Conservation (phyloP, 1,140 invertebrate genomes). For the Brachionus rotundiformis region DNA sequence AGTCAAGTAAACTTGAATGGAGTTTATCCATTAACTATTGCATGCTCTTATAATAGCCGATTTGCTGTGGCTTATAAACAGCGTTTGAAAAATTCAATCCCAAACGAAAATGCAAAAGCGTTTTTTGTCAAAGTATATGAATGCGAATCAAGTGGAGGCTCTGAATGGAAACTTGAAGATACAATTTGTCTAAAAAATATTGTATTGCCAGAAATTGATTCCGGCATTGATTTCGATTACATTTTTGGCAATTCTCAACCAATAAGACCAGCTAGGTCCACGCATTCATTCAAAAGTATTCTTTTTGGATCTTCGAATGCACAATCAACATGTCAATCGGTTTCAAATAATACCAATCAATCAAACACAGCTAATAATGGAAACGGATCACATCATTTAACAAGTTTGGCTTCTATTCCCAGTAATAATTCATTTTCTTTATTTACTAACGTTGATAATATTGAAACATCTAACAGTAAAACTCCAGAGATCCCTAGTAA, state of each 20-base stretch:
- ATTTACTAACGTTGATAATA: not conserved
- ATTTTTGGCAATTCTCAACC: slow-evolving; percentile 38
- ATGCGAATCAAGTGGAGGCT: slow-evolving; percentile 90
- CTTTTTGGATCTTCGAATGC: slow-evolving; percentile 12
- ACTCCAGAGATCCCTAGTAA: slow-evolving; percentile 22
- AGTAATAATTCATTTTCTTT: slow-evolving; percentile 38
- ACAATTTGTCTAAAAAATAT: slow-evolving; percentile 65
- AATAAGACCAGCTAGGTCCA: slow-evolving; percentile 10
- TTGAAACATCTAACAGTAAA: not conserved
- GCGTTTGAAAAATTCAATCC: slow-evolving; percentile 53
- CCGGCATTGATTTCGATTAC: slow-evolving; percentile 18
- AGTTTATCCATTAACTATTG: slow-evolving; percentile 78
- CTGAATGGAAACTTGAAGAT: slow-evolving; percentile 98
- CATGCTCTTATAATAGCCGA: slow-evolving; percentile 91
- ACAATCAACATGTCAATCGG: not conserved
- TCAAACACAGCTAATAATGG: not conserved
- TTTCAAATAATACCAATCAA: not conserved
- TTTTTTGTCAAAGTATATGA: slow-evolving; percentile 95
- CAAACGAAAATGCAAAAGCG: slow-evolving; percentile 67
- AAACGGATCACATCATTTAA: not conserved
- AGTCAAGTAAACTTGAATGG: slow-evolving; percentile 43
- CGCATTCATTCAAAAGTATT: slow-evolving; percentile 45
- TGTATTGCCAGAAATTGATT: slow-evolving; percentile 51
- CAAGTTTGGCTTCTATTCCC: not conserved
- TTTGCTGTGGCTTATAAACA: slow-evolving; percentile 88